These are phyloP conservation scores for Gambusia yucatana DNA, from an alignment of 2,797 vertebrate species.

Conservation along the genomic window DNA sequence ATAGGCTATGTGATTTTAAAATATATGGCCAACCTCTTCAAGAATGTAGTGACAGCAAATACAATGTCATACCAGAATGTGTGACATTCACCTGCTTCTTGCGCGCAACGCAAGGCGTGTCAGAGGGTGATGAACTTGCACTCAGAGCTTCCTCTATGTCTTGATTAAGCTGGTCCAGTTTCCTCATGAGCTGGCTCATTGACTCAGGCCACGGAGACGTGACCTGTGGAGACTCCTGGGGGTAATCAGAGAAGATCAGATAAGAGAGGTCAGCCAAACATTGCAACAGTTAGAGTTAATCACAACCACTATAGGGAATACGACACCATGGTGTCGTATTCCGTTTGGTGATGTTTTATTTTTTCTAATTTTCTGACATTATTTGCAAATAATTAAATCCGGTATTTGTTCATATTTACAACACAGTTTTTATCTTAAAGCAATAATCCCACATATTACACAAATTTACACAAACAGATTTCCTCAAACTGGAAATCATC, in stretches of 20 bases:
- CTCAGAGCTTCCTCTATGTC: conserved; percentile 91
- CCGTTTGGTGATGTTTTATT: not conserved
- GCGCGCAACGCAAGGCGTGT: conserved; percentile 78
- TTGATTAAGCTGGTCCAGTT: conserved; percentile 87
- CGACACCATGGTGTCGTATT: no score
- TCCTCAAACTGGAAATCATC: not conserved
- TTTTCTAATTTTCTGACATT: not conserved
- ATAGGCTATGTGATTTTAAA: not conserved
- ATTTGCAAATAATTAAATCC: not conserved
- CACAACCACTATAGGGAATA: not conserved
- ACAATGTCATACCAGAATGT: conserved; percentile 19
- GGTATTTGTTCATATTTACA: not conserved
- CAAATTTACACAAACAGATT: not conserved
- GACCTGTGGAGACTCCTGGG: conserved; percentile 75
- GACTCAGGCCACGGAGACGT: conserved; percentile 85
- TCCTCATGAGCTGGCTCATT: conserved; percentile 88
- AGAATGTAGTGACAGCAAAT: not conserved
- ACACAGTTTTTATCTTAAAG: not conserved
- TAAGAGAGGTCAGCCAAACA: conserved; percentile 8
- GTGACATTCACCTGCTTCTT: conserved; percentile 76
- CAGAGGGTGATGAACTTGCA: conserved; percentile 80
- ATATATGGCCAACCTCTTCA: not conserved
- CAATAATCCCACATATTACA: not conserved
- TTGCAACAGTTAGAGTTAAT: not conserved
- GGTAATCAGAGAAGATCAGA: conserved; percentile 30